These are phyloP conservation scores for Dryas iulia DNA, from an alignment of 1,140 invertebrate species.

Conservation along the genomic window DNA sequence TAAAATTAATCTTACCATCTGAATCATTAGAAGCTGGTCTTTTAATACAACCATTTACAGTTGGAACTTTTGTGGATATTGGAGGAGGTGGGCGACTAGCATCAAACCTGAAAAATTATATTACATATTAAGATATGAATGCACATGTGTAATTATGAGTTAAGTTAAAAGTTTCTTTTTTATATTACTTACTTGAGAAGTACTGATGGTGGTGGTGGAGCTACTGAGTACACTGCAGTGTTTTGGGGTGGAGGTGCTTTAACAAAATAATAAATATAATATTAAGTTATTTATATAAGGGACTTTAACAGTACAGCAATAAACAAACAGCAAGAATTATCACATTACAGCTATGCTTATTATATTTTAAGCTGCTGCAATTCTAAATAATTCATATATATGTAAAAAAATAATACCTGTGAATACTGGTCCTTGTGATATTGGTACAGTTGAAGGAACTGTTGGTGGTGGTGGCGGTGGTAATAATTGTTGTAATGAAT, in stretches of 20 bases:
- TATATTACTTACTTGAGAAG: neutral
- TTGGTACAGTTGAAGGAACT: constrained; percentile 1
- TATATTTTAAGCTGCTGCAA: too few relatives aligned
- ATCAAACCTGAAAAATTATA: constrained; percentile 32
- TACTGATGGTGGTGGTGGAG: neutral
- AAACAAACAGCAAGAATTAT: too few relatives aligned
- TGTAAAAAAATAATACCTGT: too few relatives aligned
- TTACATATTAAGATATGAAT: neutral
- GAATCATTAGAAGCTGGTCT: neutral
- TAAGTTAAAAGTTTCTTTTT: neutral
- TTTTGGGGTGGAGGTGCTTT: constrained; percentile 3
- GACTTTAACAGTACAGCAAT: too few relatives aligned
- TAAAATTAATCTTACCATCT: constrained; percentile 12
- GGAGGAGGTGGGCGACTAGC: constrained; percentile 37
- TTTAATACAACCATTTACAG: constrained; percentile 1
- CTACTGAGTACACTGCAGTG: neutral
- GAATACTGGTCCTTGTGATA: constrained; percentile 10
- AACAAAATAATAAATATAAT: neutral
- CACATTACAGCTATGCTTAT: too few relatives aligned
- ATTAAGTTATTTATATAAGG: too few relatives aligned
- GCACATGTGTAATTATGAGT: neutral
- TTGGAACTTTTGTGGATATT: constrained; percentile 14
- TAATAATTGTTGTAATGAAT: constrained; percentile 13
- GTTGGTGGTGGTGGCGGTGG: constrained; percentile 20
- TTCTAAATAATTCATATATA: too few relatives aligned